Evolutionary conservation across 2,113 vertebrate species (phyloP).

Genomic region (Mesoclemmys tuberculata): DNA sequence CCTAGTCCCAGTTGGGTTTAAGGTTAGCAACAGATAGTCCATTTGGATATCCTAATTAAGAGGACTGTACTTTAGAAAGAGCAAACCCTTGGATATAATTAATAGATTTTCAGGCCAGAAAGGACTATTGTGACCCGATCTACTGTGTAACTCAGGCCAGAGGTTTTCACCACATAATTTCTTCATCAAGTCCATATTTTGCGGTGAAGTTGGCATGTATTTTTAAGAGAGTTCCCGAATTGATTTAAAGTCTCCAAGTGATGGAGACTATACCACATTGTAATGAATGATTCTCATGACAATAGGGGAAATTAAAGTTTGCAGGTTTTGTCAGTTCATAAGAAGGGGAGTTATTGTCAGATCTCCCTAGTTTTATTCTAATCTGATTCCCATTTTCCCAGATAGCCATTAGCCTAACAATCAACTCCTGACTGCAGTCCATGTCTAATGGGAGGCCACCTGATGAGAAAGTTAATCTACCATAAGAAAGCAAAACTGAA

Average conservation of each 20-base stretch:
- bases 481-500: neutral
- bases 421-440: neutral
- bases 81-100: neutral
- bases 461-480: neutral
- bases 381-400: neutral
- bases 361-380: neutral
- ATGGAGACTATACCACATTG: neutral
- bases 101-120: neutral
- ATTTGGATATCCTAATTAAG: neutral
- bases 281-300: neutral
- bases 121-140: neutral
- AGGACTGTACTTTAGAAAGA: neutral
- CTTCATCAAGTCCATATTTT: neutral
- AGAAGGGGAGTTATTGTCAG: neutral
- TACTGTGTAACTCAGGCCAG: neutral
- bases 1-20: neutral
- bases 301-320: neutral
- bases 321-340: neutral
- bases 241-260: neutral
- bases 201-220: neutral
- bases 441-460: neutral
- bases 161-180: neutral
- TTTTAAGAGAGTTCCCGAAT: rapidly evolving
- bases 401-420: neutral
- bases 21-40: neutral